A percentile compares a stretch with the other conserved stretches of the same genome.
Evolutionary conservation across 2,888 invertebrate genomes (phyloP).

Genomic region (Pachymerium ferrugineum): DNA sequence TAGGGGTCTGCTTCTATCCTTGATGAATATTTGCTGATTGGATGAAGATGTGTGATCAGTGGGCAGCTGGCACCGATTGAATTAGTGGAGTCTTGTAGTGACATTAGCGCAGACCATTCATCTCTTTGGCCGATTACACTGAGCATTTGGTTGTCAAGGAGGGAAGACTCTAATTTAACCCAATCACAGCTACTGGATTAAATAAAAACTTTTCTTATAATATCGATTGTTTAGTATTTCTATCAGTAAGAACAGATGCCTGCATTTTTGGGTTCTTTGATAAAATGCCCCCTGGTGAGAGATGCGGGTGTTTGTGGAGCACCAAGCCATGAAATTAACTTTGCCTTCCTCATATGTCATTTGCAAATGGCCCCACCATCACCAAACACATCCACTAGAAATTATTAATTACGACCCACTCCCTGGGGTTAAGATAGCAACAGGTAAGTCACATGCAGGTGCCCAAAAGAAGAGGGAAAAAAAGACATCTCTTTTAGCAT

Average conservation of each 20-base stretch:
- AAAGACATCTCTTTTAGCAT: neutral
- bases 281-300: constrained; percentile 8
- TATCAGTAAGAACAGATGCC: neutral
- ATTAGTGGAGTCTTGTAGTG: constrained; percentile 2
- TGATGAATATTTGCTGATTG: constrained; percentile 2
- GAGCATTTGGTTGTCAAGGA: neutral
- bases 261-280: neutral
- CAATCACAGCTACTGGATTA: no score
- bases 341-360: constrained; percentile 4
- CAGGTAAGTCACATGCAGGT: neutral
- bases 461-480: neutral
- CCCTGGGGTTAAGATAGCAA: constrained; percentile 2
- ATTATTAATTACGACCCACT: constrained; percentile 4
- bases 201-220: no score
- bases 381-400: constrained; percentile 4
- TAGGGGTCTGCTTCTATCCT: neutral
- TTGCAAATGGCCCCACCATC: constrained; percentile 13
- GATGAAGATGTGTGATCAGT: constrained; percentile 8
- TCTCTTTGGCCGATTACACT: neutral
- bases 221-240: neutral
- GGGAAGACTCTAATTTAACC: constrained; percentile 1
- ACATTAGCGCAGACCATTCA: neutral
- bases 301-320: constrained; percentile 8
- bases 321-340: constrained; percentile 8
- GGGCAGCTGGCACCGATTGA: constrained; percentile 5